Percentiles rank a stretch among this genome's conserved stretches.
Evolutionary conservation across 2,113 vertebrate species (phyloP).

Genomic region (Podarcis cretensis): DNA sequence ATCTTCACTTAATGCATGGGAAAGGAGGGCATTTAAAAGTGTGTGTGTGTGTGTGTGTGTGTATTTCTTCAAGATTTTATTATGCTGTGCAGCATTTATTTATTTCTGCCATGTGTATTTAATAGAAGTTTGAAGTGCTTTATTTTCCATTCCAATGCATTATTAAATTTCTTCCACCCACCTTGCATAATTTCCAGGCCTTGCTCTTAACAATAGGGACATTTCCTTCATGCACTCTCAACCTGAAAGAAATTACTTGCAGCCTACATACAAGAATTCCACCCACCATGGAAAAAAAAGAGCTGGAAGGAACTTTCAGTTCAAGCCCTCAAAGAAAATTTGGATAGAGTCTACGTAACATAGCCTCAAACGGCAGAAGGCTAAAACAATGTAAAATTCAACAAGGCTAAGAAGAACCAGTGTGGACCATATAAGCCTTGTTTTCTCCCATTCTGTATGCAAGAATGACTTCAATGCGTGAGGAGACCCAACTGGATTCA

Average conservation of each 20-base stretch:
- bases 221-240: slow-evolving; percentile 63
- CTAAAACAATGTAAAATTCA: not conserved
- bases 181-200: slow-evolving; percentile 60
- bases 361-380: not conserved
- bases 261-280: slow-evolving; percentile 68
- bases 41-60: too few species aligned
- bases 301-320: not conserved
- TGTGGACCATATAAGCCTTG: not conserved
- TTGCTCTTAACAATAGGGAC: slow-evolving; percentile 66
- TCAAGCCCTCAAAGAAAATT: not conserved
- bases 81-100: not conserved
- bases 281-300: slow-evolving; percentile 56
- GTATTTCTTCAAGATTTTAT: not conserved
- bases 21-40: not conserved
- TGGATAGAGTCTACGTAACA: not conserved
- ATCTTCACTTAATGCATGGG: not conserved
- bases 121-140: slow-evolving; percentile 10
- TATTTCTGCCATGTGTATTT: not conserved
- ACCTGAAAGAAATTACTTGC: slow-evolving; percentile 67
- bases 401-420: not conserved
- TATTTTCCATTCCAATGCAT: slow-evolving; percentile 29
- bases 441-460: not conserved
- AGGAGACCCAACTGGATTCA: not conserved
- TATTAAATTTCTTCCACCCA: slow-evolving; percentile 65
- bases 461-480: not conserved